Evolutionary conservation across 2,888 invertebrate species (phyloP), one percentile per base, ranked within the genome.

Genomic region (Ligdia adustata): DNA sequence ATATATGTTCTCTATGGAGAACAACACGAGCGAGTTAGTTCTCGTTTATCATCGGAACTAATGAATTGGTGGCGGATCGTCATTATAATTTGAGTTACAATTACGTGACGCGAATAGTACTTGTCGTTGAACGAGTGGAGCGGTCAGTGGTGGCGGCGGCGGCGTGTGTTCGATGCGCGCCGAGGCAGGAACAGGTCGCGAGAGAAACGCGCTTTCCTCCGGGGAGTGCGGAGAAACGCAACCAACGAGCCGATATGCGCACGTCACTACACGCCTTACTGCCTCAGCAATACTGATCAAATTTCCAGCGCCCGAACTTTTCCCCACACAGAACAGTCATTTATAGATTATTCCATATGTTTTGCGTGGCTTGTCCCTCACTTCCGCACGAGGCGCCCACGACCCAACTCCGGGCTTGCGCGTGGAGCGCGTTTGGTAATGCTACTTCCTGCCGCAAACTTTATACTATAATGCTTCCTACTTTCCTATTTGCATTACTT

Each of bases 201-300:
- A 16, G 55, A 28, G 52, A 48, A 42, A 48, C 39, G 41, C 24
- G 51, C 26, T 48, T 48, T 46, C 45, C 52, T 52, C 48, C 11
- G 41, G 45, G 52, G 39, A 28, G 34, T 20, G 27, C 41, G 22
- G 55, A 35, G 55, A 48, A 52, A 52, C 38, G 18, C 24, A 5
- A n/a, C 20, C 7, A n/a, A 31, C 13, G 22, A n/a, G n/a, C n/a
- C n/a, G n/a, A n/a, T n/a, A n/a, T n/a, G 7, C 14, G 33, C 34
- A 14, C 9, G 9, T 22, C 1, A 32, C 14, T 31, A 14, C 24
- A 20, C n/a, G n/a, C 13, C 38, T 37, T 49, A 42, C 5, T n/a
- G 4, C 14, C 12, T 11, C n/a, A 4, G 9, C 6, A 2, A 12
- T 43, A 43, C 28, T 29, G 28, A 33, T n/a, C 26, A 34, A 32